A percentile compares a stretch with the other conserved stretches of the same genome.
phyloP scores from a whole-genome alignment of 2,888 invertebrate species.

The Eilema sororculum region DNA sequence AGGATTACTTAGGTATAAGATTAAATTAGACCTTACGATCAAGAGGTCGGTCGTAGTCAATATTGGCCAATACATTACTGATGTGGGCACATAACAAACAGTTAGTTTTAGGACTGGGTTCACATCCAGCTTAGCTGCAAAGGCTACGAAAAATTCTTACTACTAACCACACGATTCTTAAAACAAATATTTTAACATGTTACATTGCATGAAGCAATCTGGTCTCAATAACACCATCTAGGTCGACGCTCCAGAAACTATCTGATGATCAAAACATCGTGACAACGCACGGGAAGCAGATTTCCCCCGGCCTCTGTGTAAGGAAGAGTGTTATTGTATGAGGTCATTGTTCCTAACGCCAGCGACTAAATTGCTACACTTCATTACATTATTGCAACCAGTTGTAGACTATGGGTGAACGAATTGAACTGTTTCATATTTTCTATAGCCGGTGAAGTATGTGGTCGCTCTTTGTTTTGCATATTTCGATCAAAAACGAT shows the following conservation, averaged over 20 bases:
- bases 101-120: too few relatives aligned
- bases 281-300: conserved; percentile 64
- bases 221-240: neutral
- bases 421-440: conserved; percentile 31
- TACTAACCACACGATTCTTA: neutral
- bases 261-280: conserved; percentile 29
- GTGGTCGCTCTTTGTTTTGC: neutral
- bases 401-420: conserved; percentile 38
- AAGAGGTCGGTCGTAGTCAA: too few relatives aligned
- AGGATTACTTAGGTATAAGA: too few relatives aligned
- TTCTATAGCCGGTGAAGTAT: conserved; percentile 18
- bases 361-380: conserved; percentile 67
- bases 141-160: too few relatives aligned
- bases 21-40: neutral
- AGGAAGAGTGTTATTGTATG: conserved; percentile 70
- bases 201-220: neutral
- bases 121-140: too few relatives aligned
- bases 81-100: too few relatives aligned
- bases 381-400: conserved; percentile 56
- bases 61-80: too few relatives aligned
- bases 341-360: conserved; percentile 81
- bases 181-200: neutral
- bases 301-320: conserved; percentile 59
- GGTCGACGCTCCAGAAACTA: conserved; percentile 22
- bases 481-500: neutral